phyloP scores from a whole-genome alignment of 1,140 invertebrate genomes.

The Drosophila equinoxialis region DNA sequence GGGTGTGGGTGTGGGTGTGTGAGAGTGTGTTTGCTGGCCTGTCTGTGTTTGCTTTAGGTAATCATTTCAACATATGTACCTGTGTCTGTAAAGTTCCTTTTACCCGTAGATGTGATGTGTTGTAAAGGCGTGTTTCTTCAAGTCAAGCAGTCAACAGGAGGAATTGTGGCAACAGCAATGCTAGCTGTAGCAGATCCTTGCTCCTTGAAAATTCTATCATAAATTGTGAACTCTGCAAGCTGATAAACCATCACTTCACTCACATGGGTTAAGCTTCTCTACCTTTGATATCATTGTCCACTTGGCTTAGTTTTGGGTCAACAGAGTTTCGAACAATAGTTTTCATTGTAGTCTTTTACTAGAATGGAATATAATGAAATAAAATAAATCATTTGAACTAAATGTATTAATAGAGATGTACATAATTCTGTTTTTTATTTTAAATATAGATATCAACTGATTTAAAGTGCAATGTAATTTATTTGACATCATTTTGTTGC shows the following conservation, averaged over 20 bases:
- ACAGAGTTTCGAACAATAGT: background rate
- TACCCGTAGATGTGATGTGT: background rate
- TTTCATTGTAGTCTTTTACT: too few relatives aligned
- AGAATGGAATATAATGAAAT: too few relatives aligned
- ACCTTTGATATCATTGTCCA: background rate
- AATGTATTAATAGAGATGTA: too few relatives aligned
- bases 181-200: constrained; percentile 15
- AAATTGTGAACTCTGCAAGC: constrained; percentile 11
- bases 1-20: constrained; percentile 30
- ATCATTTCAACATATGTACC: constrained; percentile 65
- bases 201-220: constrained; percentile 10
- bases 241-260: constrained; percentile 11
- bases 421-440: too few relatives aligned
- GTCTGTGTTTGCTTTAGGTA: constrained; percentile 79
- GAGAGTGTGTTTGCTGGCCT: constrained; percentile 64
- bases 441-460: too few relatives aligned
- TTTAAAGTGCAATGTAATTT: too few relatives aligned
- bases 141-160: constrained; percentile 34
- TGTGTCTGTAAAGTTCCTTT: background rate
- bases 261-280: background rate
- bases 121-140: constrained; percentile 19
- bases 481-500: too few relatives aligned
- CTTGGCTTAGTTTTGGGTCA: constrained; percentile 5
- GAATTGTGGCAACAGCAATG: too few relatives aligned
- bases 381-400: too few relatives aligned